Conservation (phyloP, 1,140 invertebrate species). For the Orchestia grillus region DNA sequence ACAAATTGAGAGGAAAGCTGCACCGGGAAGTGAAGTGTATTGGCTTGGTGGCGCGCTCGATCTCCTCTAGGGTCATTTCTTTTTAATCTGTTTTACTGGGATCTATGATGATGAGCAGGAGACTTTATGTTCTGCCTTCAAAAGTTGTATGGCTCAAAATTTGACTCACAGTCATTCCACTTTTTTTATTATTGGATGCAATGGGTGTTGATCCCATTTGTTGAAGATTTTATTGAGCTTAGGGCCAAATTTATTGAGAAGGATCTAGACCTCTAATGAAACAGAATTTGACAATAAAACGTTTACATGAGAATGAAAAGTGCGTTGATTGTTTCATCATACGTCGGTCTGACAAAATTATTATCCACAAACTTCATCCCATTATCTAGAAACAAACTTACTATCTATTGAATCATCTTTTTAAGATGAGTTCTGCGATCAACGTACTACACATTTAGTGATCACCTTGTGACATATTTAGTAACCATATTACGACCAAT, state of each 20-base stretch:
- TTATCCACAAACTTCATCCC: not conserved
- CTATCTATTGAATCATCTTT: not conserved
- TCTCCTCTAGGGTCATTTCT: not conserved
- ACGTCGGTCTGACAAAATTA: not conserved
- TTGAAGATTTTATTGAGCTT: not conserved
- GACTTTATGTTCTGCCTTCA: not conserved
- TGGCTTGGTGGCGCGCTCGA: not conserved
- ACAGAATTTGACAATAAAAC: not conserved
- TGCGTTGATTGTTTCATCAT: not conserved
- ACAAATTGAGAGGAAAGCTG: too few species aligned
- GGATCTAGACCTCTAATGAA: not conserved
- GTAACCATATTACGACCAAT: not conserved
- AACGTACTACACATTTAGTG: not conserved
- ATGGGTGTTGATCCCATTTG: too few species aligned
- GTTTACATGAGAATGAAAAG: not conserved
- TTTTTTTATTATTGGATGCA: too few species aligned
- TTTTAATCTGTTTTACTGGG: not conserved
- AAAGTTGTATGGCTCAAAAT: not conserved
- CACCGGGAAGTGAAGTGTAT: too few species aligned
- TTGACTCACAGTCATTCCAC: not conserved
- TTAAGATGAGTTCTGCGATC: not conserved
- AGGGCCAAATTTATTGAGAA: not conserved
- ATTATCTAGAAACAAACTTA: not conserved
- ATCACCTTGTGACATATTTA: not conserved
- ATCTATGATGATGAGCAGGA: not conserved